Evolutionary conservation across 2,797 vertebrate species (phyloP), one percentile per base, ranked within the genome.

Genomic region (Acanthurus leucopareius): DNA sequence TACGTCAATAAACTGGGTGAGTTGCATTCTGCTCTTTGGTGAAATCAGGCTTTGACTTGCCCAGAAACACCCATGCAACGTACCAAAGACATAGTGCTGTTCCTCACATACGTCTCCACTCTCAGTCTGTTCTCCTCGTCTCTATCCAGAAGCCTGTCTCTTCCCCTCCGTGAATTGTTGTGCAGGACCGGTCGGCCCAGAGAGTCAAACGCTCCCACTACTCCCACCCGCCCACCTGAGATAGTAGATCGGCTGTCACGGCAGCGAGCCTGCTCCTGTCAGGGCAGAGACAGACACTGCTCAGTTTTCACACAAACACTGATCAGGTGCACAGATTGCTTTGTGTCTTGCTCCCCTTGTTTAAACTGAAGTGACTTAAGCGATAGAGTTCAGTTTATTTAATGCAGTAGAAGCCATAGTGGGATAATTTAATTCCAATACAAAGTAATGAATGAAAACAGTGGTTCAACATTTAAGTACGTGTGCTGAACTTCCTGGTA

Each of bases 181-280:
- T 88, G 80, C 58, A 95, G 83, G 40, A 90, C 80, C n/a, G 95
- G 87, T 81, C 95, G 85, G 66, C 95, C 75, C 14, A 96, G 93
- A 14, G 96, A 92, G 93, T 99, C 96, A 80, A 93, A 0, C 45
- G 58, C 66, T 1, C 70, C 89, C 17, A 61, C 86, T 63, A 74
- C 90, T 60, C 60, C 89, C 82, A 95, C 95, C 56, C 96, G 87
- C 52, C 96, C 95, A 0, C 96, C 96, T 0, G 97, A 97, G 73
- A 97, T 84, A 0, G 97, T 97, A 19, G 97, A 98, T 77, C 95
- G 96, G 63, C 97, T 98, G 84, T 96, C 95, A 13, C 91, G 86
- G 72, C 83, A 93, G 65, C 84, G 91, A 20, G 91, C 69, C 25
- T 80, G 91, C 13, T 96, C 95, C 94, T 95, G 85, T 80, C 58